Conservation (phyloP, 1,140 invertebrate species). For the Arion vulgaris region DNA sequence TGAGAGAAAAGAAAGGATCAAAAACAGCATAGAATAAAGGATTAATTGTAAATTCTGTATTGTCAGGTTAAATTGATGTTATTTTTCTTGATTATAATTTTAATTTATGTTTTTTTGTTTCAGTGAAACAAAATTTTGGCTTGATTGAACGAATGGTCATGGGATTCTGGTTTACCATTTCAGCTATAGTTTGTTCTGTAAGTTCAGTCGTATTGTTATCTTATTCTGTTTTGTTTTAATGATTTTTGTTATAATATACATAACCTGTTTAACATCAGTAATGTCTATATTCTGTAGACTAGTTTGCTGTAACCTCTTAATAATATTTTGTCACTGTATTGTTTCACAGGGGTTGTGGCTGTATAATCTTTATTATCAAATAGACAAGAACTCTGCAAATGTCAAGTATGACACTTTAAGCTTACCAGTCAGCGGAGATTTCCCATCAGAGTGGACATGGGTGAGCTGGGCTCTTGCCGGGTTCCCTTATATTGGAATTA, state of each 20-base stretch:
- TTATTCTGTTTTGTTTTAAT: background rate
- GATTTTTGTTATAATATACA: background rate
- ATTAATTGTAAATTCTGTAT: too few relatives aligned
- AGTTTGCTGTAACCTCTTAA: too few relatives aligned
- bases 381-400: constrained; percentile 3
- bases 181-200: constrained; percentile 53
- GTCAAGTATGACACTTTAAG: background rate
- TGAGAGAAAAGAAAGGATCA: too few relatives aligned
- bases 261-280: too few relatives aligned
- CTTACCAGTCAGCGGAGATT: constrained; percentile 14
- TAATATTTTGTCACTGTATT: background rate
- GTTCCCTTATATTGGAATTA: constrained; percentile 54
- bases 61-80: too few relatives aligned
- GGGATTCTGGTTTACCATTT: constrained; percentile 57
- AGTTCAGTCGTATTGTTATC: constrained; percentile 28
- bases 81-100: too few relatives aligned
- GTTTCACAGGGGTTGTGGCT: background rate
- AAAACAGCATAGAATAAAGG: too few relatives aligned
- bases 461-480: constrained; percentile 55
- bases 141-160: constrained; percentile 57
- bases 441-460: constrained; percentile 47
- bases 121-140: constrained; percentile 60
- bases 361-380: constrained; percentile 9
- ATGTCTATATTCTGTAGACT: too few relatives aligned
- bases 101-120: constrained; percentile 14